A percentile compares a stretch with the other conserved stretches of the same genome.
Evolutionary conservation across 2,113 vertebrate genomes (phyloP).

Genomic region (Hyperopisus bebe): DNA sequence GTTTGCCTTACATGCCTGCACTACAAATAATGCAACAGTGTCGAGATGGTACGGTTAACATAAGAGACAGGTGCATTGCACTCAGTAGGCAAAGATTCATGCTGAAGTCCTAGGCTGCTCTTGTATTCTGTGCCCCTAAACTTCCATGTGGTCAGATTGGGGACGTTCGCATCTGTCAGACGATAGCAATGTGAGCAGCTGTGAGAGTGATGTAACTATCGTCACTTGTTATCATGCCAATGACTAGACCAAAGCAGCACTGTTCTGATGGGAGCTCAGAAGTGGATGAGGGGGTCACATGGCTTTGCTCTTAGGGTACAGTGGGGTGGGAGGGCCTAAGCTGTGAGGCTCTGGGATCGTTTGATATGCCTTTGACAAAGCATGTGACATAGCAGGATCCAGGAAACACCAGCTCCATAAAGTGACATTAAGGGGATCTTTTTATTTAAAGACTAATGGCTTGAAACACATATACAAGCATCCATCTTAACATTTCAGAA

Average conservation of each 20-base stretch:
- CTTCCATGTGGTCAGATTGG: not conserved
- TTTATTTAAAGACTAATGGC: not conserved
- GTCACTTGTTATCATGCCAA: not conserved
- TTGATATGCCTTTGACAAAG: not conserved
- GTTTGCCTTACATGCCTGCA: not conserved
- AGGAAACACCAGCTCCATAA: not conserved
- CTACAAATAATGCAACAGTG: not conserved
- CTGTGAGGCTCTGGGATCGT: not conserved
- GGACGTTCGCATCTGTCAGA: not conserved
- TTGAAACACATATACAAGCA: not conserved
- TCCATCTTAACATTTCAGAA: not conserved
- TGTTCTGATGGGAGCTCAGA: not conserved
- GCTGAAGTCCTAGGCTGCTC: not conserved
- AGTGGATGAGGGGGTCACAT: not conserved
- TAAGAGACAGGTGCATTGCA: not conserved
- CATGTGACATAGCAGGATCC: not conserved
- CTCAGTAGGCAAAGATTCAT: too few relatives aligned
- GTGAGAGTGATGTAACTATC: not conserved
- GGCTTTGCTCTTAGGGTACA: not conserved
- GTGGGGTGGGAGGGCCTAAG: not conserved
- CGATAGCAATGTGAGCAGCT: not conserved
- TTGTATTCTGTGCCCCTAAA: not conserved
- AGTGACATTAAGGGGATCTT: not conserved
- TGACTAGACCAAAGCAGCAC: not conserved
- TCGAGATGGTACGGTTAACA: not conserved